A percentile compares a stretch with the other conserved stretches of the same genome.
phyloP scores from a whole-genome alignment of 2,797 vertebrate genomes.

The Poecilia wingei region DNA sequence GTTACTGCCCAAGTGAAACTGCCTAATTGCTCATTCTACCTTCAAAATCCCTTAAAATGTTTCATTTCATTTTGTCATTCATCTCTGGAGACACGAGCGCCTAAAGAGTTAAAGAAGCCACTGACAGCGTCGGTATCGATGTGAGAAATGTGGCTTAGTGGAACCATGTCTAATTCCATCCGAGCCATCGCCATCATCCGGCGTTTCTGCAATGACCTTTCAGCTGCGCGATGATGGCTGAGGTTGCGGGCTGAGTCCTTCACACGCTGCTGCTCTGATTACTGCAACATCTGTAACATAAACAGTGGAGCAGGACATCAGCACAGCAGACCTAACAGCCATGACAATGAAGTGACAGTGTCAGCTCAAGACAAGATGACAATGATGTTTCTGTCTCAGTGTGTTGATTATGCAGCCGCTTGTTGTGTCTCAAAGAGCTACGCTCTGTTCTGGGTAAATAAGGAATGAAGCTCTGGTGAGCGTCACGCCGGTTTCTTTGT shows the following conservation, averaged over 20 bases:
- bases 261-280: constrained; percentile 82
- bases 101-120: constrained; percentile 31
- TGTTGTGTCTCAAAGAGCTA: constrained; percentile 53
- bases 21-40: constrained; percentile 37
- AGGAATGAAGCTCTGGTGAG: constrained; percentile 51
- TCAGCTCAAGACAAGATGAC: constrained; percentile 76
- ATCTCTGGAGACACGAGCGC: constrained; percentile 6
- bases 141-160: constrained; percentile 86
- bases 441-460: constrained; percentile 62
- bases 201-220: constrained; percentile 87
- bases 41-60: constrained; percentile 6
- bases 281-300: constrained; percentile 82
- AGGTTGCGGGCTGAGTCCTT: constrained; percentile 76
- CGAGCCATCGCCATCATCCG: constrained; percentile 82
- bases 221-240: constrained; percentile 53
- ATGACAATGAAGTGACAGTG: constrained; percentile 79
- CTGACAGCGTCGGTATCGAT: constrained; percentile 20
- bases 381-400: constrained; percentile 76
- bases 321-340: constrained; percentile 76
- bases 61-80: not conserved
- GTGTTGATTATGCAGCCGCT: constrained; percentile 65
- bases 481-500: constrained; percentile 62
- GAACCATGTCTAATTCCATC: constrained; percentile 87
- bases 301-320: constrained; percentile 77
- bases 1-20: constrained; percentile 39